Base-by-base conservation (phyloP, 2,888 invertebrate species). In the Tinea semifulvella region DNA sequence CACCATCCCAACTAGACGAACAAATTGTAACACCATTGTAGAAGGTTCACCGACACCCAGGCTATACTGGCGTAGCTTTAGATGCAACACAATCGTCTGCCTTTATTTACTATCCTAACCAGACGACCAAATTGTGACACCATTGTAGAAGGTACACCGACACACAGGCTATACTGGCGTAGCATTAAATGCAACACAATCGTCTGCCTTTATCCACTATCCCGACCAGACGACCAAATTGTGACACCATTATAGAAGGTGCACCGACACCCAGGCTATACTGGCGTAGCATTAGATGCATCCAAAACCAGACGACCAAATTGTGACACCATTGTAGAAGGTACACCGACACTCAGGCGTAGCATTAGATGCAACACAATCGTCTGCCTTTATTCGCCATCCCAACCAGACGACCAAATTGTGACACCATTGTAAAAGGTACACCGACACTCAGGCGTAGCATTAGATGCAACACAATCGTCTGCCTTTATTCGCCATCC, bases 151-250 rank as follows among this genome's bases (percentile, higher is more conserved):
- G 17, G 18, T 31, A n/a, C 19, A 38, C 18, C 8, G 18, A 17
- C 38, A 6, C 2, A 16, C 38, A 8, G 19, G 6, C 25, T 8
- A 22, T 7, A n/a, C n/a, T n/a, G n/a, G 11, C 8, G 18, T 17
- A 38, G 14, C 2, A 38, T 17, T 38, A 38, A 7, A 38, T 38
- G 38, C 38, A 38, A 38, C 16, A 31, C 19, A 5, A 19, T 7
- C 38, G 38, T 38, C 38, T 38, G 38, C 38, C 38, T 36, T 17
- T 38, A 38, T 38, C 38, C 18, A n/a, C 16, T 38, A 17, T 38
- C n/a, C n/a, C 17, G 16, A 38, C 14, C 38, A 4, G 38, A 38
- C 18, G 19, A 16, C 38, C 5, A 38, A 38, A 18, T 38, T 17
- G n/a, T n/a, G n/a, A n/a, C n/a, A n/a, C n/a, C n/a, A n/a, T n/a